Evolutionary conservation across 2,888 invertebrate genomes (phyloP), one percentile per base, ranked within the genome.

Genomic region (Isoperla grammatica): DNA sequence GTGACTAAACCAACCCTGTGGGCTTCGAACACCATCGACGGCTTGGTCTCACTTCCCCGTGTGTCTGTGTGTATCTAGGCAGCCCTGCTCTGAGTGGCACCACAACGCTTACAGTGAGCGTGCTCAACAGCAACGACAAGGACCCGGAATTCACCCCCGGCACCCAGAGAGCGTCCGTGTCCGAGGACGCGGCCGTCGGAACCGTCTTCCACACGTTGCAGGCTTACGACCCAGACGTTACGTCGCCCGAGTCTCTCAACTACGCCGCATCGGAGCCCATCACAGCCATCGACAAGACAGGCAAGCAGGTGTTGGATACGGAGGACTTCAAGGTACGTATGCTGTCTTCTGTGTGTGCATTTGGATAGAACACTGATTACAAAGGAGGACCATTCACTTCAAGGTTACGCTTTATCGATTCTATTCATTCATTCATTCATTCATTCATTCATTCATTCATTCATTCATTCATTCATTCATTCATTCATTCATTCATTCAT

Each of bases 71-170:
- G n/a, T n/a, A n/a, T n/a, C n/a, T n/a, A 83, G 90, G 92, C 37
- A 83, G 84, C 4, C 94, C 95, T 1, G 84, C 86, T 66, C 75
- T 88, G 53, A 89, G 89, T 0, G 93, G 92, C 8, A 90, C 90
- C 0, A 83, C 90, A 0, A 88, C 86, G 0, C 75, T 95, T 1
- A 86, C 85, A 39, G 83, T 95, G 5, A 85, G 83, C 67, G 84
- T 95, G 2, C 80, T 87, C 29, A 93, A 95, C 71, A 88, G 86
- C 55, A 95, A 95, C 72, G 91, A 95, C 71, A 94, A 93, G 72
- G 79, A 84, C 61, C 95, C 95, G 0, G 85, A 83, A 71, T 92
- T 95, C 72, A 82, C 82, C 1, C 93, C 94, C 0, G 72, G 81
- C 37, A 85, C 86, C 8, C 92, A 93, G 71, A 79, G 88, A 63